These are phyloP conservation scores for Novumbra hubbsi DNA, from an alignment of 2,797 vertebrate species.

Conservation along the genomic window DNA sequence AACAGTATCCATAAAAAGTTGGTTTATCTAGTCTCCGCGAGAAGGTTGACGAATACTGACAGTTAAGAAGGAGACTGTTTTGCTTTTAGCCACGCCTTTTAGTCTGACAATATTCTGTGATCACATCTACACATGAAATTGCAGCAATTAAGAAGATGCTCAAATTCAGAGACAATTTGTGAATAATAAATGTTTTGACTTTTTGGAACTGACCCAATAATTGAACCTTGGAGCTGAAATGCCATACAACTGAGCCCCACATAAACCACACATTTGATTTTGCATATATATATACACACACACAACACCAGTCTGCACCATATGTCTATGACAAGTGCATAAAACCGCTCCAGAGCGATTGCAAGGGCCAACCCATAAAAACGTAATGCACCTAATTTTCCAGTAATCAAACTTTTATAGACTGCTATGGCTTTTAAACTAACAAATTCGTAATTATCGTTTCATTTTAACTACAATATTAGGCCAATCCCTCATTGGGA, in stretches of 20 bases:
- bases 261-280: no score
- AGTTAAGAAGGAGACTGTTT: neutral
- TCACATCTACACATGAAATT: constrained; percentile 42
- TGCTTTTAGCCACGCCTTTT: constrained; percentile 21
- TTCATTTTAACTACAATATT: constrained; percentile 94
- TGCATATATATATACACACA: constrained; percentile 5
- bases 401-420: constrained; percentile 99
- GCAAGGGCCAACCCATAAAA: constrained; percentile 95
- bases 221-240: no score
- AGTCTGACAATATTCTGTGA: constrained; percentile 7
- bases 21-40: no score
- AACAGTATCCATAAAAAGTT: neutral
- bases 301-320: constrained; percentile 52
- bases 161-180: no score
- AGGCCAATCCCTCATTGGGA: constrained; percentile 84
- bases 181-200: no score
- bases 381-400: constrained; percentile 89
- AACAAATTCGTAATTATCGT: constrained; percentile 97
- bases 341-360: constrained; percentile 90
- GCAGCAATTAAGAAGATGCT: no score
- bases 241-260: no score
- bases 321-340: constrained; percentile 80
- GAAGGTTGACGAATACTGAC: neutral
- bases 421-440: constrained; percentile 94
- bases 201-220: no score